Evolutionary conservation across 2,797 vertebrate genomes (phyloP), one percentile per base, ranked within the genome.

Genomic region (Triplophysa bombifrons): DNA sequence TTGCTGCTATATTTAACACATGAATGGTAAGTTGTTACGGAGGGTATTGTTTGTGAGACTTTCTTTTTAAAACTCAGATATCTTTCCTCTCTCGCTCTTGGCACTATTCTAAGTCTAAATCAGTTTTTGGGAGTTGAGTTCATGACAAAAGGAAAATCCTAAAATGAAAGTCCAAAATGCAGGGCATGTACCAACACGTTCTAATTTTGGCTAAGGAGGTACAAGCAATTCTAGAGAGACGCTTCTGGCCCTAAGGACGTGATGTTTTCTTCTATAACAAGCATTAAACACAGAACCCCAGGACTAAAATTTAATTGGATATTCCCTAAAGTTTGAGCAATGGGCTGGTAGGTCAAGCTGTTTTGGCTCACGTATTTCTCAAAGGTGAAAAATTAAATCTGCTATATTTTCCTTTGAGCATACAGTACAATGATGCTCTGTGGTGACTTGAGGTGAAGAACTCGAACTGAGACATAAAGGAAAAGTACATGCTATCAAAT

Each of bases 221-320:
- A 88, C 65, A 89, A 86, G 86, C 87, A 88, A 86, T 83, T 58
- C 81, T 80, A 86, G 87, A 76, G 77, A 80, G 78, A 85, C 87
- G 74, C 68, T 41, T 71, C 73, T 88, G 89, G 90, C 92, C 92
- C 91, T 74, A 88, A 91, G 90, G 92, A 93, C 86, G 89, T 83
- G 81, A 78, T 80, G 70, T 76, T 65, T 74, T 86, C 60, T 83
- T 86, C 83, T 46, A 78, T 88, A 91, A 92, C 87, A 89, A 92
- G 88, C 87, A 83, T 74, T 46, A 66, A 82, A 58, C 77, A 75
- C 12, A 61, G 19, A 85, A 80, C 72, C 73, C 81, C 79, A 80
- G 84, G 76, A 86, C 84, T 82, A 74, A 17, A 50, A 86, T 88
- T 91, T 92, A 92, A 93, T 91, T 94, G 90, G 90, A 83, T 69